phyloP scores from a whole-genome alignment of 1,140 invertebrate species.

The Pollicipes pollicipes region DNA sequence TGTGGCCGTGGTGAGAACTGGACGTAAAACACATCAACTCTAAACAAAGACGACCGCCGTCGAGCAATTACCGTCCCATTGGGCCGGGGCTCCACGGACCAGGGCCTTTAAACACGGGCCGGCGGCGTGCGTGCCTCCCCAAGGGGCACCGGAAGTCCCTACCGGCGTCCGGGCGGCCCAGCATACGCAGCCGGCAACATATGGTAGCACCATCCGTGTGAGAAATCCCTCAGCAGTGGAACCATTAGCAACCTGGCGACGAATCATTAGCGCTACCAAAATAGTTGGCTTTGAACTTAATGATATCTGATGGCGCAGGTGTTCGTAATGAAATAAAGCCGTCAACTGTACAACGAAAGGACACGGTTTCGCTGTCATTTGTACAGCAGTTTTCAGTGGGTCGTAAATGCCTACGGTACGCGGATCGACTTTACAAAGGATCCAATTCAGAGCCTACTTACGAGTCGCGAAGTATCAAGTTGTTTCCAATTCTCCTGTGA shows the following conservation, averaged over 20 bases:
- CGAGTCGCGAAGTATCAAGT: conserved; percentile 25
- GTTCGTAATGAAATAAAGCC: too few species aligned
- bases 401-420: too few species aligned
- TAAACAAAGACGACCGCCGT: background rate
- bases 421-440: too few species aligned
- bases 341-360: too few species aligned
- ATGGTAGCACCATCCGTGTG: background rate
- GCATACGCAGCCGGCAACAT: background rate
- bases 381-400: too few species aligned
- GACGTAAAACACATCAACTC: background rate
- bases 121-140: background rate
- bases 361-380: too few species aligned
- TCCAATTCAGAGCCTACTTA: too few species aligned
- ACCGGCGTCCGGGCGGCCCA: background rate
- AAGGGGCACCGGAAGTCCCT: background rate
- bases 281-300: too few species aligned
- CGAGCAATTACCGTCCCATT: background rate
- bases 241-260: background rate
- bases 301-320: too few species aligned
- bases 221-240: background rate
- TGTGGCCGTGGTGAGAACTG: too few species aligned
- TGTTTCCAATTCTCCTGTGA: conserved; percentile 22
- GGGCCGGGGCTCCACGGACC: background rate
- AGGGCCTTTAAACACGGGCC: background rate
- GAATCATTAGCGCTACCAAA: too few species aligned